A percentile compares a stretch with the other conserved stretches of the same genome.
These are phyloP conservation scores for Anniella stebbinsi DNA, from an alignment of 2,797 vertebrate species.

Conservation along the genomic window DNA sequence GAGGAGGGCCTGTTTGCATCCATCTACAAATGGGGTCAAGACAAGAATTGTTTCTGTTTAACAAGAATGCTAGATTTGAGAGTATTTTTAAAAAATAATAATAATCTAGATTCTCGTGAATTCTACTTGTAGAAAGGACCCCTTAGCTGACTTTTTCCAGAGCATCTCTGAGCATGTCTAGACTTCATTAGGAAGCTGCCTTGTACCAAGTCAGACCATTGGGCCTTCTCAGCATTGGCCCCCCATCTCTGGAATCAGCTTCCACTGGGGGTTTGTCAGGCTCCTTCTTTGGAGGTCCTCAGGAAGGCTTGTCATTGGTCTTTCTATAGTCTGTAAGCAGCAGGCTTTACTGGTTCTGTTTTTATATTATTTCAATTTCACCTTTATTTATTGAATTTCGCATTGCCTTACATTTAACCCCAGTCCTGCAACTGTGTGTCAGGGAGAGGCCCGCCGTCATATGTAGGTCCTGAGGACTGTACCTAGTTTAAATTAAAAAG, in stretches of 20 bases:
- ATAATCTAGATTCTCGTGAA: not conserved
- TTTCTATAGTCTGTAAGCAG: no score
- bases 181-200: not conserved
- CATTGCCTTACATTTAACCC: not conserved
- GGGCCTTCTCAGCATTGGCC: no score
- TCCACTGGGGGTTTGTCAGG: no score
- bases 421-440: not conserved
- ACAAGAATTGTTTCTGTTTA: not conserved
- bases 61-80: not conserved
- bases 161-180: not conserved
- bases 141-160: not conserved
- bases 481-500: not conserved
- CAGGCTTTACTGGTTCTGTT: no score
- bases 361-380: no score
- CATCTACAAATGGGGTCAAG: not conserved
- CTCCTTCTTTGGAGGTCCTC: no score
- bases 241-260: no score
- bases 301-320: no score
- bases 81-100: no score
- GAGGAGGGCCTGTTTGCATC: not conserved
- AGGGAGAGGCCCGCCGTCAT: not conserved
- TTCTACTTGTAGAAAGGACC: not conserved
- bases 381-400: not conserved
- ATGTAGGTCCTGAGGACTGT: not conserved
- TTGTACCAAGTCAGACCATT: not conserved